phyloP scores from a whole-genome alignment of 1,140 invertebrate genomes.

The Anoplolepis gracilipes region DNA sequence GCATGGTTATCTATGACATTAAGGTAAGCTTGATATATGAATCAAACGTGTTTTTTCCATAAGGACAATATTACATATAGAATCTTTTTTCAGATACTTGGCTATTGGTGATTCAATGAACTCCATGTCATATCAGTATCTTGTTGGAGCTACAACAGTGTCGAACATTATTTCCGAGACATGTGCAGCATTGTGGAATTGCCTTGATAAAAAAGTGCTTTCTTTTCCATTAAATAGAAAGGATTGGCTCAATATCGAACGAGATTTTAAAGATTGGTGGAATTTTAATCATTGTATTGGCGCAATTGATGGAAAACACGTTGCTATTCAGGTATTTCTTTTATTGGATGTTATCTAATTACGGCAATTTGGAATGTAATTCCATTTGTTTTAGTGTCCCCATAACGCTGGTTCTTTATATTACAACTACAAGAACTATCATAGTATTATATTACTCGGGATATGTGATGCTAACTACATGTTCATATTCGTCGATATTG shows the following conservation, averaged over 20 bases:
- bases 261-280: not conserved
- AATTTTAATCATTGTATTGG: not conserved
- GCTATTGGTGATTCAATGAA: slow-evolving; percentile 11
- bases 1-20: not conserved
- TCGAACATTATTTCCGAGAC: slow-evolving; percentile 5
- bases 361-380: not conserved
- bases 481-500: slow-evolving; percentile 5
- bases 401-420: not conserved
- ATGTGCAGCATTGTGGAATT: slow-evolving; percentile 9
- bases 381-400: slow-evolving; percentile 3
- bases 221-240: slow-evolving; percentile 7
- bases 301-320: not conserved
- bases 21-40: slow-evolving; percentile 3
- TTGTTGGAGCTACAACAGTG: slow-evolving; percentile 12
- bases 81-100: slow-evolving; percentile 21
- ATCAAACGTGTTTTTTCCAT: not conserved
- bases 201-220: slow-evolving; percentile 9
- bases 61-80: not conserved
- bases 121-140: not conserved
- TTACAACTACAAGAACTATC: slow-evolving; percentile 15
- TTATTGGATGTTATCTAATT: slow-evolving; percentile 1
- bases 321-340: slow-evolving; percentile 15
- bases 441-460: not conserved
- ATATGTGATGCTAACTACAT: slow-evolving; percentile 13
- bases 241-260: not conserved